Evolutionary conservation across 2,113 vertebrate genomes (phyloP), one percentile per base, ranked within the genome.

Genomic region (Chascanopsetta lugubris): DNA sequence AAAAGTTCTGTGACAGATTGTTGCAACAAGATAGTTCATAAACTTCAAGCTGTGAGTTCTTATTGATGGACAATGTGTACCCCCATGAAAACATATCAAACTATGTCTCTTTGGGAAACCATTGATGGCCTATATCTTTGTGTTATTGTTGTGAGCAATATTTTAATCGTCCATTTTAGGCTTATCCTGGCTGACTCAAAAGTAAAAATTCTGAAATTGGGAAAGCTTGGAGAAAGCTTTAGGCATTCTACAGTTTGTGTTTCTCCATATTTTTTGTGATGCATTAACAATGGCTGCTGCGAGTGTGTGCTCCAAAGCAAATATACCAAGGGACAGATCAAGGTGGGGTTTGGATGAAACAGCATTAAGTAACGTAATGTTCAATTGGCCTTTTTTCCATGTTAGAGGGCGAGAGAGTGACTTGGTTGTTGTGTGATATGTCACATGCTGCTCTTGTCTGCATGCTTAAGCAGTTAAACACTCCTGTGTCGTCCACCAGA

Each of bases 271-370:
- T 90, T n/a, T 91, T 87, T 91, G 90, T 93, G 88, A 89, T 91
- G 87, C 92, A 91, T 92, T 94, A 90, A 92, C 88, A 89, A 92
- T 90, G 94, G 96, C 95, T 96, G 95, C 96, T 95, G 95, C 92
- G 94, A 95, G 94, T 95, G 94, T 95, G 95, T 95, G 95, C 95
- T 96, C 94, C 94, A 94, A 93, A 96, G 95, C 94, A 92, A n/a
- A 91, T 93, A 91, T 92, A 93, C 94, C 93, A 92, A 94, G 94
- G 95, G 92, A 94, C 94, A 90, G 93, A 87, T 94, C 93, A 90
- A 90, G 88, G 75, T 89, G 94, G 94, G 94, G 95, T 96, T 96
- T 93, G 94, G 94, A 94, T 92, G 93, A 94, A 93, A 92, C 72
- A 1, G 84, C 80, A 85, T 69, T 55, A 83, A 82, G 64, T 66